A percentile compares a stretch with the other conserved stretches of the same genome.
These are phyloP conservation scores for Tachycineta bicolor DNA, from an alignment of 2,113 vertebrate species.

Conservation along the genomic window DNA sequence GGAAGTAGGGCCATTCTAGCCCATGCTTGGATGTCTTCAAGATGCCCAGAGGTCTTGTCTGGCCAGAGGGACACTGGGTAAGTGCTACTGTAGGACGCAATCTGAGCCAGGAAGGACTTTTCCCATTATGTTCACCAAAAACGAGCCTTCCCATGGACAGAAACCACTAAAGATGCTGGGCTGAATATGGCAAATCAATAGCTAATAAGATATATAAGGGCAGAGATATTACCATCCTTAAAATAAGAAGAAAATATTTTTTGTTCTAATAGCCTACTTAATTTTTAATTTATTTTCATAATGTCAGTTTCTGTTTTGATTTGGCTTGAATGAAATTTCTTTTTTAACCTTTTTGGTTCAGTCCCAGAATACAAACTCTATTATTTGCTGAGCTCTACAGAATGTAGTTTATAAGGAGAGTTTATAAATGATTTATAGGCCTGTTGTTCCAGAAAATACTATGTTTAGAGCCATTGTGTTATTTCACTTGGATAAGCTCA, in stretches of 20 bases:
- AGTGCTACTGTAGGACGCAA: not conserved
- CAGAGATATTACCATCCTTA: not conserved
- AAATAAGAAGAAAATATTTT: not conserved
- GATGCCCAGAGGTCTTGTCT: not conserved
- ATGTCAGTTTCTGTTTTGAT: not conserved
- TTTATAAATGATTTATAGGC: not conserved
- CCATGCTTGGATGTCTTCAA: not conserved
- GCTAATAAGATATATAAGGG: not conserved
- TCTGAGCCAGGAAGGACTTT: not conserved
- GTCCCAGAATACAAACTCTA: not conserved
- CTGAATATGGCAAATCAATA: not conserved
- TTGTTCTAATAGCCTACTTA: not conserved
- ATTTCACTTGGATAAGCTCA: constrained; percentile 9
- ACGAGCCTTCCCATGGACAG: not conserved
- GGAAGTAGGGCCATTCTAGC: not conserved
- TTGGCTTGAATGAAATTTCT: not conserved
- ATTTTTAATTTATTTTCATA: not conserved
- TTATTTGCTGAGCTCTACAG: constrained; percentile 4
- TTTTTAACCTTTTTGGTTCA: not conserved
- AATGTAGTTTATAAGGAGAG: not conserved
- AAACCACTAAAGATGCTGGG: not conserved
- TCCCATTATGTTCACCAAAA: not conserved
- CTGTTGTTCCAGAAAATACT: not conserved
- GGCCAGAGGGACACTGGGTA: not conserved
- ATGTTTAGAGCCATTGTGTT: not conserved